A percentile compares a stretch with the other conserved stretches of the same genome.
These are phyloP conservation scores for Tachystola acroxantha DNA, from an alignment of 2,888 invertebrate species.

Conservation along the genomic window DNA sequence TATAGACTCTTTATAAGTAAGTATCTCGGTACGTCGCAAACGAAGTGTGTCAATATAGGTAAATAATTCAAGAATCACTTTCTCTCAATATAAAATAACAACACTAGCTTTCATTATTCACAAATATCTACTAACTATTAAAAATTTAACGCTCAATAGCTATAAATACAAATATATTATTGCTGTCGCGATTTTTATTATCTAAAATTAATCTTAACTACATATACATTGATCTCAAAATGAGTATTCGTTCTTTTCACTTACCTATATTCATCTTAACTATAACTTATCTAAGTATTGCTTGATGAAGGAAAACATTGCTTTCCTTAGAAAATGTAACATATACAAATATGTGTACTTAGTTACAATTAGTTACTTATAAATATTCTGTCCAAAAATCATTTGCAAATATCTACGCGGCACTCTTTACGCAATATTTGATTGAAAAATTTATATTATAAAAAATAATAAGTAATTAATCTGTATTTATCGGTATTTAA, in stretches of 20 bases:
- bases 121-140: conserved; percentile 70
- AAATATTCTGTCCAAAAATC: not conserved
- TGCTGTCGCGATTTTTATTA: conserved; percentile 68
- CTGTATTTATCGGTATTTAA: too few relatives aligned
- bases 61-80: conserved; percentile 30
- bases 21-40: too few relatives aligned
- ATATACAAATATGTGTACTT: conserved; percentile 34
- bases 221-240: conserved; percentile 71
- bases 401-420: conserved; percentile 17
- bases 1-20: too few relatives aligned
- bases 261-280: conserved; percentile 59
- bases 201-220: conserved; percentile 45
- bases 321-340: conserved; percentile 62
- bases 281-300: conserved; percentile 68
- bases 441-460: too few relatives aligned
- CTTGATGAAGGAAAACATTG: conserved; percentile 68
- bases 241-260: conserved; percentile 63
- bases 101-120: conserved; percentile 67
- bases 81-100: conserved; percentile 64
- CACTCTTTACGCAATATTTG: too few relatives aligned
- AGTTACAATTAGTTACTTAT: conserved; percentile 24
- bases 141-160: conserved; percentile 76
- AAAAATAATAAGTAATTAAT: too few relatives aligned
- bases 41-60: not conserved
- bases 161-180: conserved; percentile 77